Conservation (phyloP, 2,113 vertebrate genomes). For the Toxostoma redivivum region DNA sequence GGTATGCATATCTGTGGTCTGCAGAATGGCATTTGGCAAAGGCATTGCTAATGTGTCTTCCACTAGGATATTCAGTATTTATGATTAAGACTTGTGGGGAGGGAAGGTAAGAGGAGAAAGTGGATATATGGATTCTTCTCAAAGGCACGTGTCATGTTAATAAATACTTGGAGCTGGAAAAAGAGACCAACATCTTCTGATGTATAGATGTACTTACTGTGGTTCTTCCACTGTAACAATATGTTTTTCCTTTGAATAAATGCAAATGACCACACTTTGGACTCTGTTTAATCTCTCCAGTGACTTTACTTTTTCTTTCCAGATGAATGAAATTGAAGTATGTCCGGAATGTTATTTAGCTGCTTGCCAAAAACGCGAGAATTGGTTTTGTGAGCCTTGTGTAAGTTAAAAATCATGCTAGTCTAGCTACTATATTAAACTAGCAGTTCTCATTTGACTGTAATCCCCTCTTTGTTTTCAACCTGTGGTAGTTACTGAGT, state of each 20-base stretch:
- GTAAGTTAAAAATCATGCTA: conserved; percentile 74
- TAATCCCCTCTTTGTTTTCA: not conserved
- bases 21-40: not conserved
- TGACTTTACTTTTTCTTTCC: conserved; percentile 51
- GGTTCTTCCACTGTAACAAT: not conserved
- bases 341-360: conserved; percentile 98
- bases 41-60: not conserved
- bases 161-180: not conserved
- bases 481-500: not conserved
- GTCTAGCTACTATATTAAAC: not conserved
- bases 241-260: not conserved
- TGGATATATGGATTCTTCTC: not conserved
- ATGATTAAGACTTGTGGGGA: not conserved
- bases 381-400: conserved; percentile 99
- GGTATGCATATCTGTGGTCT: not conserved
- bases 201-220: not conserved
- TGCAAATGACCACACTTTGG: not conserved
- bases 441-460: not conserved
- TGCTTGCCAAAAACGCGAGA: conserved; percentile 98
- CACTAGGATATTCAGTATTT: not conserved
- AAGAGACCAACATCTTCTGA: not conserved
- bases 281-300: not conserved
- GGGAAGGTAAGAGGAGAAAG: not conserved
- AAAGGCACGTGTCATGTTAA: not conserved
- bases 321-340: conserved; percentile 99